Evolutionary conservation across 2,113 vertebrate species (phyloP).

Genomic region (Mormyrus lacerda): DNA sequence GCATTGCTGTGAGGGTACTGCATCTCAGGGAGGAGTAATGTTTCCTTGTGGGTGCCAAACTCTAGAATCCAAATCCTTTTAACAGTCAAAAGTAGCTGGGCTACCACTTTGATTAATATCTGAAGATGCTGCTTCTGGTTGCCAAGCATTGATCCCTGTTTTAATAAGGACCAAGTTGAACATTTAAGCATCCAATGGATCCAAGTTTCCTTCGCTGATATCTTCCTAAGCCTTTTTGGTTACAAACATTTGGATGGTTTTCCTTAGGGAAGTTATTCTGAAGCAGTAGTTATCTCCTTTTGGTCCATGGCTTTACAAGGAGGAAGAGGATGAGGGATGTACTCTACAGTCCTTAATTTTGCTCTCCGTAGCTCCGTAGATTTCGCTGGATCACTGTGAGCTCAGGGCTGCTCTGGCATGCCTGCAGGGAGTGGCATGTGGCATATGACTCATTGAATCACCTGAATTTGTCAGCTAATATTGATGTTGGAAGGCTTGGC

Average conservation of each 20-base stretch:
- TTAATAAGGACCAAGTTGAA: not conserved
- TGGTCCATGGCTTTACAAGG: not conserved
- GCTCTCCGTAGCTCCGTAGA: not conserved
- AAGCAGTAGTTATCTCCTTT: not conserved
- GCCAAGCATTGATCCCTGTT: not conserved
- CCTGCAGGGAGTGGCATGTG: not conserved
- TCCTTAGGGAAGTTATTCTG: not conserved
- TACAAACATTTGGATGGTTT: not conserved
- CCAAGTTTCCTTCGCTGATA: not conserved
- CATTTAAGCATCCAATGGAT: not conserved
- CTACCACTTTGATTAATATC: not conserved
- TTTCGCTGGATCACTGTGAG: not conserved
- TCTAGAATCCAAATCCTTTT: not conserved
- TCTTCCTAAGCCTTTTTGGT: not conserved
- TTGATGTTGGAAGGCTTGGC: slow-evolving; percentile 49
- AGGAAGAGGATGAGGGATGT: not conserved
- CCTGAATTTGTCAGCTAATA: slow-evolving; percentile 50
- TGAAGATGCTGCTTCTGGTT: not conserved
- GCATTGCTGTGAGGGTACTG: not conserved
- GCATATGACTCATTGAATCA: slow-evolving; percentile 41
- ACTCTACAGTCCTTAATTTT: not conserved
- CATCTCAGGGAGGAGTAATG: not conserved
- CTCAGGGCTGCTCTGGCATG: not conserved
- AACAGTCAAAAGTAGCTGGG: not conserved
- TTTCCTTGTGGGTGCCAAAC: not conserved